Percentiles rank a stretch among this genome's conserved stretches.
phyloP scores from a whole-genome alignment of 2,113 vertebrate genomes.

The Lepus europaeus region DNA sequence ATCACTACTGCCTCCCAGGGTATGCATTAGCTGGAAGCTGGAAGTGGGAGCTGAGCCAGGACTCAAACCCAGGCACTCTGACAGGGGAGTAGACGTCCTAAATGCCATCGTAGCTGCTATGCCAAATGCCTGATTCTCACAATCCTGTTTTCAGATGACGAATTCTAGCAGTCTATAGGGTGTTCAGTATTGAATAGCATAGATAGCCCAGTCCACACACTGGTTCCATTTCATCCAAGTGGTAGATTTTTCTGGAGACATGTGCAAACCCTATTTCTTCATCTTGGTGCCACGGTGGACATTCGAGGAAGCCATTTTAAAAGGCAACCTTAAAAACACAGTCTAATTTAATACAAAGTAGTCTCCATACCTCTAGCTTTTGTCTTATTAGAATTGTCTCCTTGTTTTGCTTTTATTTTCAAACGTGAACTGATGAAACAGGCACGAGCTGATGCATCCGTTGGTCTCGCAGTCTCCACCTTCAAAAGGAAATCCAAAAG shows the following conservation, averaged over 20 bases:
- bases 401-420: slow-evolving; percentile 61
- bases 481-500: slow-evolving; percentile 66
- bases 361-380: not conserved
- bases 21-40: no score
- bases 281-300: not conserved
- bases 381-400: not conserved
- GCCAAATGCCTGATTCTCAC: no score
- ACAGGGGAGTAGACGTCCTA: no score
- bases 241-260: not conserved
- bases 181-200: not conserved
- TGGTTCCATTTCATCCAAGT: not conserved
- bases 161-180: not conserved
- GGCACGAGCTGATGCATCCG: not conserved
- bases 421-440: not conserved
- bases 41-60: no score
- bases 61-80: no score
- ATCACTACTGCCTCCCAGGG: no score
- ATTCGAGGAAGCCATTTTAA: not conserved
- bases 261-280: not conserved
- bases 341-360: not conserved
- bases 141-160: not conserved
- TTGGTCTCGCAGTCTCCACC: slow-evolving; percentile 17
- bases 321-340: not conserved
- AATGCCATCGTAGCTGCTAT: no score
- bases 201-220: not conserved